These are phyloP conservation scores for Mesochorus sp. DNA, from an alignment of 2,888 invertebrate genomes.

Conservation along the genomic window DNA sequence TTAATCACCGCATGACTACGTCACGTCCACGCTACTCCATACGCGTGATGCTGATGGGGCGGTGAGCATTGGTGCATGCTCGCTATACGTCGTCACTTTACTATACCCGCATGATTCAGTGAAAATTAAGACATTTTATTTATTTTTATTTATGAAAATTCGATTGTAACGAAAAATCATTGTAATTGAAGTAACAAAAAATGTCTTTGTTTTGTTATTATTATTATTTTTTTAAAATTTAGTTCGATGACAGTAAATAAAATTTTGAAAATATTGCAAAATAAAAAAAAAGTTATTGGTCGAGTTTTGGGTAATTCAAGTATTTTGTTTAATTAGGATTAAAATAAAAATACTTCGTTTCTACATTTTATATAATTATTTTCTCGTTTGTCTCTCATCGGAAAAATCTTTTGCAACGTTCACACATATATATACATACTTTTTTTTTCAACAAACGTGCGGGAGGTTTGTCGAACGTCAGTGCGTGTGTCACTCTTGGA, in stretches of 20 bases:
- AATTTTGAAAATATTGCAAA: too few relatives aligned
- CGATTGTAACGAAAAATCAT: background rate
- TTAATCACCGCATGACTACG: slow-evolving; percentile 53
- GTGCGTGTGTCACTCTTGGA: slow-evolving; percentile 13
- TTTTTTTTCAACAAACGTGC: background rate
- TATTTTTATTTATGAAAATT: background rate
- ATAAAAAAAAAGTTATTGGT: too few relatives aligned
- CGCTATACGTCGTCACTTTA: slow-evolving; percentile 13
- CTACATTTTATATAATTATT: too few relatives aligned
- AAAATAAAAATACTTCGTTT: too few relatives aligned
- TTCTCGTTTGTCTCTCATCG: background rate
- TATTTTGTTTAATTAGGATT: too few relatives aligned
- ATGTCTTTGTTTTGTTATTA: background rate
- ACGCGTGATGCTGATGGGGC: background rate
- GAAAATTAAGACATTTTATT: background rate
- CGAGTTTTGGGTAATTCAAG: too few relatives aligned
- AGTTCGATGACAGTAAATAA: too few relatives aligned
- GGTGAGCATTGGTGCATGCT: slow-evolving; percentile 45
- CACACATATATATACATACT: background rate
- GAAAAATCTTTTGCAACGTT: background rate
- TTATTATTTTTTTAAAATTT: too few relatives aligned
- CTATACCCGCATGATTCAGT: slow-evolving; percentile 33
- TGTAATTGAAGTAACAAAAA: too few relatives aligned
- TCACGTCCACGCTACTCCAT: slow-evolving; percentile 20
- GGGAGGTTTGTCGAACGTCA: slow-evolving; percentile 24